Evolutionary conservation across 2,888 invertebrate genomes (phyloP).

Genomic region (Drosophila picticornis): DNA sequence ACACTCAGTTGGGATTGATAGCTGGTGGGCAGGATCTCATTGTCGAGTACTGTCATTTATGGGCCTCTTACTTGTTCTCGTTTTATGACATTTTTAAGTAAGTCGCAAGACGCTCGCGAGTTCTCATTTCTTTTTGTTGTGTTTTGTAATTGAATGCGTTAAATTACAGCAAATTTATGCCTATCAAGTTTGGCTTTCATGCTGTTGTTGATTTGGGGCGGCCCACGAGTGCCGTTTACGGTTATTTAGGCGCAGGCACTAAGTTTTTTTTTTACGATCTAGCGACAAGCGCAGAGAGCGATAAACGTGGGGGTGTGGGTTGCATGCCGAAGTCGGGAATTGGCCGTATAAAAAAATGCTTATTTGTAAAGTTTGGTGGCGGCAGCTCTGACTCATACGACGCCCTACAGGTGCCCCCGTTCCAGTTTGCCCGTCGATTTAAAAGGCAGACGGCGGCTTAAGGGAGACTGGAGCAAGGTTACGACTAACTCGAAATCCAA

Average conservation of each 20-base stretch:
- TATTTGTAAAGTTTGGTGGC: constrained; percentile 77
- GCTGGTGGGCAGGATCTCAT: constrained; percentile 27
- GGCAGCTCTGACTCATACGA: constrained; percentile 66
- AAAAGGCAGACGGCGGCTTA: constrained; percentile 12
- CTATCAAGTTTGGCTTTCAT: constrained; percentile 71
- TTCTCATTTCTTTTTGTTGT: constrained; percentile 38
- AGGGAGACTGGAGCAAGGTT: constrained; percentile 51
- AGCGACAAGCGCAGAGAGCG: constrained; percentile 30
- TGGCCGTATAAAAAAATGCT: constrained; percentile 74
- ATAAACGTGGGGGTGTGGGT: background rate
- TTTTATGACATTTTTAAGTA: constrained; percentile 78
- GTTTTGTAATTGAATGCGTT: constrained; percentile 74
- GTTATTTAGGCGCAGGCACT: constrained; percentile 76
- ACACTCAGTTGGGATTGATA: constrained; percentile 12
- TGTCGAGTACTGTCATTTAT: constrained; percentile 55
- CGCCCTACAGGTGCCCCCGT: constrained; percentile 65
- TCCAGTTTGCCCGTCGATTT: background rate
- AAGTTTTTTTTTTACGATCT: constrained; percentile 72
- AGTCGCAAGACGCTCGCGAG: constrained; percentile 67
- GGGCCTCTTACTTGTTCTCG: constrained; percentile 54
- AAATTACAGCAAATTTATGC: constrained; percentile 79
- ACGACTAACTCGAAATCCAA: constrained; percentile 34
- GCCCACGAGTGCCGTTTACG: constrained; percentile 74
- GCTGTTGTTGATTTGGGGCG: constrained; percentile 34
- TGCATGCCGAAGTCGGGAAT: constrained; percentile 33